A percentile compares a stretch with the other conserved stretches of the same genome.
Conservation (phyloP, 2,113 vertebrate genomes). For the Callithrix jacchus region DNA sequence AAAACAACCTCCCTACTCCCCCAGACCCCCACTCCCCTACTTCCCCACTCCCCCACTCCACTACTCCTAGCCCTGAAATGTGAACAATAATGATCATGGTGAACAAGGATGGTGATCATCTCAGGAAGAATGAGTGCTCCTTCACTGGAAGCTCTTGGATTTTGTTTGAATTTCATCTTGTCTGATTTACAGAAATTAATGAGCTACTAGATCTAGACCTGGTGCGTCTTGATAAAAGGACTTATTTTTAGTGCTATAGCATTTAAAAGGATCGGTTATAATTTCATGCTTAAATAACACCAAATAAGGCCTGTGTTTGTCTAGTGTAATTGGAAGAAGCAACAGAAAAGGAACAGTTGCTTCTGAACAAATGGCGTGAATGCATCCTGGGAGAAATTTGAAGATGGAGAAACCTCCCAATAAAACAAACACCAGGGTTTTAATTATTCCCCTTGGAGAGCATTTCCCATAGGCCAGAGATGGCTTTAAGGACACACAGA, state of each 20-base stretch:
- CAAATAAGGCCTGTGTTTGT: slow-evolving; percentile 85
- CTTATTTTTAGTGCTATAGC: slow-evolving; percentile 86
- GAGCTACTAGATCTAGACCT: slow-evolving; percentile 81
- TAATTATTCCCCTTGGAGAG: slow-evolving; percentile 59
- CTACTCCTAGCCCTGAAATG: neutral
- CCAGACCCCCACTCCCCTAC: neutral
- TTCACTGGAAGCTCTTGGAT: neutral
- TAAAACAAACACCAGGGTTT: slow-evolving; percentile 60
- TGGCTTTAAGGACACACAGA: neutral
- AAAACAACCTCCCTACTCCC: neutral
- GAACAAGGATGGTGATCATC: neutral
- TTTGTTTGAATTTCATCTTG: slow-evolving; percentile 74
- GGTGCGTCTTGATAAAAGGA: slow-evolving; percentile 82
- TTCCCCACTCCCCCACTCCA: neutral
- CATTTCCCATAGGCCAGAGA: slow-evolving; percentile 47
- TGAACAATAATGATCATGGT: neutral
- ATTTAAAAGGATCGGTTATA: slow-evolving; percentile 87
- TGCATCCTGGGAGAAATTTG: slow-evolving; percentile 75
- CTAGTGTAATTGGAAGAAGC: slow-evolving; percentile 84
- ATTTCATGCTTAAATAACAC: slow-evolving; percentile 89
- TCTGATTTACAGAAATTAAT: slow-evolving; percentile 78
- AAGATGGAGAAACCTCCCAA: slow-evolving; percentile 62
- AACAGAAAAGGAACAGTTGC: slow-evolving; percentile 68
- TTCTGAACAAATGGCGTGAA: slow-evolving; percentile 80
- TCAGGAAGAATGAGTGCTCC: slow-evolving; percentile 25